A percentile compares a stretch with the other conserved stretches of the same genome.
Conservation (phyloP, 1,140 invertebrate species). For the Drosophila varians region DNA sequence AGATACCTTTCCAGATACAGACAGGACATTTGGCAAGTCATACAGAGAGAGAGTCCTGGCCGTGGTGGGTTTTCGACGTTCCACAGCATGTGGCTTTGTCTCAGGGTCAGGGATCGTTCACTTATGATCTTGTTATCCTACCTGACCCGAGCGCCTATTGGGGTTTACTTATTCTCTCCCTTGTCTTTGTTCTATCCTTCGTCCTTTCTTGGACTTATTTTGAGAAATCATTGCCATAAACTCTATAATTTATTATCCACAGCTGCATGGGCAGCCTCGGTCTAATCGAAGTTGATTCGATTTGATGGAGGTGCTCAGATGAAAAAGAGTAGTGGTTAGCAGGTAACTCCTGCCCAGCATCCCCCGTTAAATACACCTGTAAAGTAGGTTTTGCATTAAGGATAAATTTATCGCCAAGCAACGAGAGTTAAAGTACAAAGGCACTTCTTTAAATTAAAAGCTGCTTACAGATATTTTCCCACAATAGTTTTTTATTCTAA, state of each 20-base stretch:
- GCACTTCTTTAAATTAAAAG: no score
- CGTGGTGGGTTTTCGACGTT: constrained; percentile 14
- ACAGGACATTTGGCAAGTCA: constrained; percentile 66
- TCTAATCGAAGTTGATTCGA: constrained; percentile 34
- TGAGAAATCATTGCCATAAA: constrained; percentile 68
- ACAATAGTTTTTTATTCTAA: constrained; percentile 1
- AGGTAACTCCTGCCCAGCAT: constrained; percentile 38
- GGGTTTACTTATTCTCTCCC: constrained; percentile 51
- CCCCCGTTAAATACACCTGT: constrained; percentile 48
- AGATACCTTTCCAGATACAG: constrained; percentile 17
- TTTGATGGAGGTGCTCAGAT: constrained; percentile 26
- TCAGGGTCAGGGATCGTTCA: constrained; percentile 48
- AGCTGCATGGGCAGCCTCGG: constrained; percentile 47
- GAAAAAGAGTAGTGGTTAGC: constrained; percentile 19
- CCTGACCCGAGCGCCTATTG: constrained; percentile 62
- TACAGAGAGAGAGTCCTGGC: constrained; percentile 25
- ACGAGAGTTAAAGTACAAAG: constrained; percentile 12
- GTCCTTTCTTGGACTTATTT: constrained; percentile 38
- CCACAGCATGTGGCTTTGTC: constrained; percentile 53
- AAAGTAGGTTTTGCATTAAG: constrained; percentile 39
- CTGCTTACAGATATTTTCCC: no score
- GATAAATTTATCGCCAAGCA: constrained; percentile 44
- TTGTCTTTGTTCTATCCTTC: constrained; percentile 47
- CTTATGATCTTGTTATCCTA: constrained; percentile 27
- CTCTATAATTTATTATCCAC: constrained; percentile 68